phyloP scores from a whole-genome alignment of 2,888 invertebrate genomes.

The Ochropleura plecta region DNA sequence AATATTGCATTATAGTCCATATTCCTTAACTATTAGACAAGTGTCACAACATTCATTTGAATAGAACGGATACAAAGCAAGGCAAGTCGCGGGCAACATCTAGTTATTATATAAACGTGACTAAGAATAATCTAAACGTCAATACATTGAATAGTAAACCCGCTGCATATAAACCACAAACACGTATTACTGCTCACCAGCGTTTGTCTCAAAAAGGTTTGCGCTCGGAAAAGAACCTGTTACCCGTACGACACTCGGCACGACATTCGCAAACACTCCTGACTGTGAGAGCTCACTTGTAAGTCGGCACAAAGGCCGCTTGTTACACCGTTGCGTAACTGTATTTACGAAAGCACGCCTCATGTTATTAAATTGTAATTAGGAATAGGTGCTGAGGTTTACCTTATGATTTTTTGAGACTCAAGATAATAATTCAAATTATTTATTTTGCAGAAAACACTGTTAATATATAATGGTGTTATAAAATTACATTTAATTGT shows the following conservation, averaged over 20 bases:
- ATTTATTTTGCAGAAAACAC: too few species aligned
- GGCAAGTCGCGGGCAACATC: too few species aligned
- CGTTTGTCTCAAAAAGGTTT: constrained; percentile 70
- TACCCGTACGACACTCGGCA: constrained; percentile 71
- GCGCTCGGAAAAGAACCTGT: constrained; percentile 71
- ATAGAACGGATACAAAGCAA: too few species aligned
- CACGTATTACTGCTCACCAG: constrained; percentile 45
- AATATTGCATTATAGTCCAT: too few species aligned
- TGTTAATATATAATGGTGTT: too few species aligned
- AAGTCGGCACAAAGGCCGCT: constrained; percentile 68
- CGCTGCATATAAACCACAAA: constrained; percentile 25
- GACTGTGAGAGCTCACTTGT: constrained; percentile 73
- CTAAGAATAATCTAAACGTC: neutral
- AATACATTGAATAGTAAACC: constrained; percentile 20
- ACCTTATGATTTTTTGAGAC: neutral
- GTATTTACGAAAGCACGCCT: neutral
- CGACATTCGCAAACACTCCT: constrained; percentile 75
- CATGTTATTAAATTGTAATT: neutral
- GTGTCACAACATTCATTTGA: too few species aligned
- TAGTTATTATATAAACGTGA: neutral
- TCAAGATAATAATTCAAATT: too few species aligned
- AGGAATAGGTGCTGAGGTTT: neutral
- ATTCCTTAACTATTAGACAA: too few species aligned
- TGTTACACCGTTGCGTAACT: constrained; percentile 65
- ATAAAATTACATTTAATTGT: too few species aligned